Percentiles rank a stretch among this genome's conserved stretches.
Conservation (phyloP, 2,888 invertebrate genomes). For the Alsophila aescularia region DNA sequence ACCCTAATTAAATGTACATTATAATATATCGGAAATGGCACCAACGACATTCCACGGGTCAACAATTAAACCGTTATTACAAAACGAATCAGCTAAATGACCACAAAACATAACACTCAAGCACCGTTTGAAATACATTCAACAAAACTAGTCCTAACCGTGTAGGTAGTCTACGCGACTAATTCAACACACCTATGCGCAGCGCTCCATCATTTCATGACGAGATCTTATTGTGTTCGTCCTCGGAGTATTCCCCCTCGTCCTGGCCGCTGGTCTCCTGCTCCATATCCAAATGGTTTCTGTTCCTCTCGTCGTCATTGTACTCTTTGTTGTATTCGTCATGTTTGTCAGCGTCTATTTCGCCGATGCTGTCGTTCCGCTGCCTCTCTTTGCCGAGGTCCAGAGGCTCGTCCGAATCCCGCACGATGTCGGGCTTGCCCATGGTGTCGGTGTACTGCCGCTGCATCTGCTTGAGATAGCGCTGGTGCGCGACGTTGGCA, state of each 20-base stretch:
- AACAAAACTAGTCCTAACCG: slow-evolving; percentile 69
- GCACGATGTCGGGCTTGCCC: slow-evolving; percentile 83
- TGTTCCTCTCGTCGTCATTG: slow-evolving; percentile 62
- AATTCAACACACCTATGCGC: slow-evolving; percentile 46
- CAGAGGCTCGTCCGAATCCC: slow-evolving; percentile 80
- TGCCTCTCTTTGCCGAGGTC: slow-evolving; percentile 83
- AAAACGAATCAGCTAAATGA: slow-evolving; percentile 71
- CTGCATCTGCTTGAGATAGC: slow-evolving; percentile 87
- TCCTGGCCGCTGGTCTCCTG: slow-evolving; percentile 68
- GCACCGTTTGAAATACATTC: slow-evolving; percentile 76
- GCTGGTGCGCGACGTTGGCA: slow-evolving; percentile 83
- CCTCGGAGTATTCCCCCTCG: slow-evolving; percentile 79
- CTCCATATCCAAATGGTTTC: slow-evolving; percentile 60
- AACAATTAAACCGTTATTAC: slow-evolving; percentile 75
- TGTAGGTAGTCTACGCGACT: slow-evolving; percentile 52
- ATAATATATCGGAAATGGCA: slow-evolving; percentile 78
- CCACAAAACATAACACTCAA: slow-evolving; percentile 80
- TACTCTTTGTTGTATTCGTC: slow-evolving; percentile 74
- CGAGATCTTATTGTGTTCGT: slow-evolving; percentile 70
- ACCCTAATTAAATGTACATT: slow-evolving; percentile 68
- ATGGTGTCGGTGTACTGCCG: slow-evolving; percentile 84
- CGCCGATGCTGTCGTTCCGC: slow-evolving; percentile 67
- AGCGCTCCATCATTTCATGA: slow-evolving; percentile 67
- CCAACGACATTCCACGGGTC: slow-evolving; percentile 82
- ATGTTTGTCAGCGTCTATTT: slow-evolving; percentile 75